Evolutionary conservation across 2,797 vertebrate species (phyloP), one percentile per base, ranked within the genome.

Genomic region (Semaprochilodus insignis): DNA sequence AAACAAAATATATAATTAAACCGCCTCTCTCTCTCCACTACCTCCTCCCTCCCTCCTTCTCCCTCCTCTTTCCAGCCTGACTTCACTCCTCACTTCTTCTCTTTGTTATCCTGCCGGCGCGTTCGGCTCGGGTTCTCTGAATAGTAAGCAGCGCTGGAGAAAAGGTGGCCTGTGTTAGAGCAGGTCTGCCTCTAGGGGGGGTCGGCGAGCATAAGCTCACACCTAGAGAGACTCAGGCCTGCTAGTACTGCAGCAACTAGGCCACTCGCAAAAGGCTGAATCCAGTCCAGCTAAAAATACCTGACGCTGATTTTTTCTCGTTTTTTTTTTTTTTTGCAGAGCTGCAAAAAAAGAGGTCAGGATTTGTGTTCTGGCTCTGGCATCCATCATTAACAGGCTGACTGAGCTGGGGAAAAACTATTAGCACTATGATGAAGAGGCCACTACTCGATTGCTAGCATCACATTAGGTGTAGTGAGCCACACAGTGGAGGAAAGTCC

Each of bases 331-430:
- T 78, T 78, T 87, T 90, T 72, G 91, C 92, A 93, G 91, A 90
- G 27, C 91, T 91, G 93, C 92, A 94, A 89, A 95, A 94, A 95
- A 96, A 91, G 92, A 95, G 95, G 94, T 96, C 95, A 94, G 92
- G 92, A 86, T 94, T 91, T 92, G 88, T 90, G 92, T 89, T 86
- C 91, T 94, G 91, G 89, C 90, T 92, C 88, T 57, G 89, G 94
- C 93, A 95, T 96, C 95, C 91, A 95, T 96, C 95, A 95, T 95
- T 95, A 94, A 91, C 90, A 88, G 89, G 90, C 91, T 94, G 94
- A 92, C 88, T 90, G 93, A 90, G 92, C 91, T 88, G 70, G 88
- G 91, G 75, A 87, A 84, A 86, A 90, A 86, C 87, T 85, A 87
- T 94, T 94, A 93, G 88, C 92, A 88, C 87, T 90, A 83, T 95